phyloP scores from a whole-genome alignment of 1,140 invertebrate genomes.

The Platyscapa corneri region DNA sequence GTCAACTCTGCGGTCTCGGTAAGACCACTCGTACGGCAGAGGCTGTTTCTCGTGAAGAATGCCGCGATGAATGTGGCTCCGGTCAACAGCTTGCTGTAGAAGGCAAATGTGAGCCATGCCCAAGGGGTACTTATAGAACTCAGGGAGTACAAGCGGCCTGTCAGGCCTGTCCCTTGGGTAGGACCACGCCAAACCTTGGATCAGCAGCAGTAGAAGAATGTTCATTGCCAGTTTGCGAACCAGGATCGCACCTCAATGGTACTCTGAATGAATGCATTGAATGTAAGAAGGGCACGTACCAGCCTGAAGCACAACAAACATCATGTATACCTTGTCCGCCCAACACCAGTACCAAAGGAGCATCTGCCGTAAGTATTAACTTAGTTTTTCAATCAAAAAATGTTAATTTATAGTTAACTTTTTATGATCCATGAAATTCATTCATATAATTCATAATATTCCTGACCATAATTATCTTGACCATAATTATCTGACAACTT shows the following conservation, averaged over 20 bases:
- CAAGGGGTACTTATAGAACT: conserved; percentile 91
- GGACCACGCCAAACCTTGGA: conserved; percentile 90
- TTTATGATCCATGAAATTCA: no score
- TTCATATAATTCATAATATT: no score
- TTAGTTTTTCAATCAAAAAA: no score
- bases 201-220: conserved; percentile 92
- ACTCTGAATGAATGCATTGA: conserved; percentile 88
- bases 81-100: conserved; percentile 90
- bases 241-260: conserved; percentile 89
- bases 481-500: no score
- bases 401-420: no score
- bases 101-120: conserved; percentile 94
- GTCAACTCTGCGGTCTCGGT: conserved; percentile 91
- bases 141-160: conserved; percentile 92
- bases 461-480: no score
- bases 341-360: conserved; percentile 91
- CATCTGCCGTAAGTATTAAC: conserved; percentile 81
- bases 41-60: conserved; percentile 90
- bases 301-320: conserved; percentile 92
- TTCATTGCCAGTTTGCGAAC: conserved; percentile 89
- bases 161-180: conserved; percentile 88
- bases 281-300: conserved; percentile 95
- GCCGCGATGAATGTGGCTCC: conserved; percentile 92
- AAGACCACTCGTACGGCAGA: conserved; percentile 94
- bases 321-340: conserved; percentile 91